Conservation (phyloP, 2,888 invertebrate genomes). For the Agrochola litura region DNA sequence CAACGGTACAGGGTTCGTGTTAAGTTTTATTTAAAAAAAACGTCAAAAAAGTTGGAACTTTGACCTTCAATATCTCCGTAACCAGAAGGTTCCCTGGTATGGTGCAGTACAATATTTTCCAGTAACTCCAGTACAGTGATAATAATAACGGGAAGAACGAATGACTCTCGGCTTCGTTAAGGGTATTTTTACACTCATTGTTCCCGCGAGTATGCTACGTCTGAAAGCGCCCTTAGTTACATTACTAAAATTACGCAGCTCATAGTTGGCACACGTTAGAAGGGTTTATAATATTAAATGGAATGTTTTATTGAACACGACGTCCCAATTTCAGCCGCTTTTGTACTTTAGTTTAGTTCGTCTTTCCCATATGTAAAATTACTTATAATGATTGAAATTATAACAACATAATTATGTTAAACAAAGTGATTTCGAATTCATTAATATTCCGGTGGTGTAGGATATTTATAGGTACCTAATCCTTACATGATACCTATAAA, state of each 20-base stretch:
- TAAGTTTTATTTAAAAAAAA: background rate
- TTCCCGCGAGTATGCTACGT: background rate
- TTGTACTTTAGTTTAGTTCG: slow-evolving; percentile 1
- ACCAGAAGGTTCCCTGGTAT: background rate
- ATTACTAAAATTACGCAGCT: slow-evolving; percentile 54
- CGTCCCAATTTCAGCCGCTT: slow-evolving; percentile 9
- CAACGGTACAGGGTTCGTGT: background rate
- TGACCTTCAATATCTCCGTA: background rate
- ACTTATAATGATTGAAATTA: background rate
- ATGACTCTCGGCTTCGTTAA: background rate
- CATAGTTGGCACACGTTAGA: slow-evolving; percentile 42
- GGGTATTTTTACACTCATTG: background rate
- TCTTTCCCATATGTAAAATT: background rate
- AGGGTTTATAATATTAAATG: slow-evolving; percentile 57
- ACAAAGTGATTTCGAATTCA: background rate
- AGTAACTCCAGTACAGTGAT: background rate
- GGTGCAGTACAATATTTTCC: background rate
- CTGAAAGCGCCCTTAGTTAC: slow-evolving; percentile 32
- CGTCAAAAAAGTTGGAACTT: background rate
- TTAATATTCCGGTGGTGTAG: background rate
- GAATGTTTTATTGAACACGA: slow-evolving; percentile 42
- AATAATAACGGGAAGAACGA: background rate
- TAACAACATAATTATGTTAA: too few species aligned
- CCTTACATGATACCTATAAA: background rate
- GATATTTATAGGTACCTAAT: background rate